Conservation (phyloP, 1,140 invertebrate genomes). For the Meloidogyne chitwoodi region DNA sequence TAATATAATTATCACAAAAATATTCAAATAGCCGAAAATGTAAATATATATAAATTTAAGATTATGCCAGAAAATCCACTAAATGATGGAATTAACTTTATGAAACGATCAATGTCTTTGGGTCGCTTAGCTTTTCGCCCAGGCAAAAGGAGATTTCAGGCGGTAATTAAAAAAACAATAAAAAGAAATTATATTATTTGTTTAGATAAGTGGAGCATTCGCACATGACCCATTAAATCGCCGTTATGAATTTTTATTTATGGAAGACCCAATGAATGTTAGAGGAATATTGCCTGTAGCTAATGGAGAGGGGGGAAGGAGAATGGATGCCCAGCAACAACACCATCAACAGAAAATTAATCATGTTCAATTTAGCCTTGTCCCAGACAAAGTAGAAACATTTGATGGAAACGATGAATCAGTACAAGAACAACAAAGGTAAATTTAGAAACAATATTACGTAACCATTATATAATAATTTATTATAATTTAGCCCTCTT, state of each 20-base stretch:
- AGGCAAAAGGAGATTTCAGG: not conserved
- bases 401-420: not conserved
- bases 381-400: not conserved
- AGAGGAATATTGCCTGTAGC: not conserved
- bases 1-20: no score
- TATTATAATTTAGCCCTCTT: not conserved
- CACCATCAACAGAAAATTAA: not conserved
- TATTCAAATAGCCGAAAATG: no score
- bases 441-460: not conserved
- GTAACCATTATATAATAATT: not conserved
- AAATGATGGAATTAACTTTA: not conserved
- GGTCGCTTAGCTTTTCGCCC: conserved; percentile 18
- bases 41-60: not conserved
- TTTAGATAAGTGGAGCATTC: conserved; percentile 1
- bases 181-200: not conserved
- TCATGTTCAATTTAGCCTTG: not conserved
- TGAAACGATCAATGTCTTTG: conserved; percentile 16
- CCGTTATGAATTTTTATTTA: conserved; percentile 10
- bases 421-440: not conserved
- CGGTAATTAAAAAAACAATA: not conserved
- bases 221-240: conserved; percentile 5
- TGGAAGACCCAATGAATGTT: not conserved
- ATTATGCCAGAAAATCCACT: not conserved
- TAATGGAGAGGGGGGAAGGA: not conserved
- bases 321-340: not conserved